Percentiles rank a stretch among this genome's conserved stretches.
Evolutionary conservation across 1,140 invertebrate species (phyloP).

Genomic region (Apis laboriosa): DNA sequence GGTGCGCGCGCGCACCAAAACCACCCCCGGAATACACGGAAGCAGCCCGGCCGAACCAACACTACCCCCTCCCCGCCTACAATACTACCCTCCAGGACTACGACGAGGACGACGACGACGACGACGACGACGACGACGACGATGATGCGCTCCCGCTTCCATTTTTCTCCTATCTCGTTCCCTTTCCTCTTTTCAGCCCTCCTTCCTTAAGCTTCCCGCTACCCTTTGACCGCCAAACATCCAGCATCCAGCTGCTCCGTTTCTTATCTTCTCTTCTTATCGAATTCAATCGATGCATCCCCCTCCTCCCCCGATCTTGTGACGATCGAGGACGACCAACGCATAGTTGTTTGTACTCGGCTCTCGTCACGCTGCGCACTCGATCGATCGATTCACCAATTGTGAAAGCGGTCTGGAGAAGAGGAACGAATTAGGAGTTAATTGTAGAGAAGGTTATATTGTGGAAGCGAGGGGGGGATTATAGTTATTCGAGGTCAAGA

Average conservation of each 20-base stretch:
- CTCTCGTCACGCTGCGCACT: too few species aligned
- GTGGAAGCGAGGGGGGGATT: too few species aligned
- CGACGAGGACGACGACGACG: conserved; percentile 31
- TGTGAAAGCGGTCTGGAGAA: not conserved
- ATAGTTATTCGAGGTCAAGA: not conserved
- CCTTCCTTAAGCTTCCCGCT: not conserved
- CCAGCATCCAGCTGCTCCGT: not conserved
- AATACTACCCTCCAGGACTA: conserved; percentile 37
- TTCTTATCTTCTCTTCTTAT: not conserved
- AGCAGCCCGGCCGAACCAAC: conserved; percentile 65
- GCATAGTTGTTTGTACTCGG: too few species aligned
- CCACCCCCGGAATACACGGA: conserved; percentile 66
- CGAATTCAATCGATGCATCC: not conserved
- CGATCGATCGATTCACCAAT: conserved; percentile 9
- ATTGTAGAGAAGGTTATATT: not conserved
- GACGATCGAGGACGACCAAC: too few species aligned
- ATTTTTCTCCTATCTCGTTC: conserved; percentile 22
- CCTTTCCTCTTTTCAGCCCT: not conserved
- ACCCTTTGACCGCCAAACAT: not conserved
- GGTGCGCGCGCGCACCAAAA: conserved; percentile 73
- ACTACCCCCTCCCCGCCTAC: conserved; percentile 41
- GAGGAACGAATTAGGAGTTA: not conserved
- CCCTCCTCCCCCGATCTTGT: too few species aligned
- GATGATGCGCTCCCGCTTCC: conserved; percentile 28
- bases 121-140: conserved; percentile 15